These are phyloP conservation scores for Orbicella faveolata DNA, from an alignment of 64 coral and sea anemone genomes.

Conservation along the genomic window DNA sequence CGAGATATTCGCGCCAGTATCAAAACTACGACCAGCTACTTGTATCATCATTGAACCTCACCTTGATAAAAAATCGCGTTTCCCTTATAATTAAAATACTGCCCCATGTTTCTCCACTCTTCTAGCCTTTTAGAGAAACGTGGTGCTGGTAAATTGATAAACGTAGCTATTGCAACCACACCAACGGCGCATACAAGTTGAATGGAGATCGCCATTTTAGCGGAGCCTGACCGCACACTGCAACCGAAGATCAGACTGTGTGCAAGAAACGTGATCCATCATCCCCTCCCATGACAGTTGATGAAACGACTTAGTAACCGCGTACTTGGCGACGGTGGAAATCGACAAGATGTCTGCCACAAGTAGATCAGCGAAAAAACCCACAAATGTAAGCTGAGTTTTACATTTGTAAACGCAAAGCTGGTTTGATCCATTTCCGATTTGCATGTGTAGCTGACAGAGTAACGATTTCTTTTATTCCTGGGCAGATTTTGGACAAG, in stretches of 20 bases:
- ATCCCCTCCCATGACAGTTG: background rate
- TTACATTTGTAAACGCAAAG: background rate
- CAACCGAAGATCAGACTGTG: background rate
- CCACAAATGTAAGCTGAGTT: constrained; percentile 57
- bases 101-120: constrained; percentile 75
- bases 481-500: constrained; percentile 85
- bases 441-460: background rate
- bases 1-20: background rate
- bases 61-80: constrained; percentile 95
- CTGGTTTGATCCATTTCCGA: background rate
- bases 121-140: constrained; percentile 66
- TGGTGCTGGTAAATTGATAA: constrained; percentile 82
- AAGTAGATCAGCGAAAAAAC: constrained; percentile 88
- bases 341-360: constrained; percentile 88
- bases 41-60: background rate
- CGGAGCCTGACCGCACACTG: background rate
- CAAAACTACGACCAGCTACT: background rate
- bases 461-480: background rate
- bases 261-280: background rate
- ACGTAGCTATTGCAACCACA: constrained; percentile 66
- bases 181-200: constrained; percentile 35
- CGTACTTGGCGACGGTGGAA: constrained; percentile 25
- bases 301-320: constrained; percentile 45
- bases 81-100: constrained; percentile 85
- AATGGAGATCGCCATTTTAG: constrained; percentile 48